These are phyloP conservation scores for Carcina quercana DNA, from an alignment of 2,888 invertebrate genomes.

Conservation along the genomic window DNA sequence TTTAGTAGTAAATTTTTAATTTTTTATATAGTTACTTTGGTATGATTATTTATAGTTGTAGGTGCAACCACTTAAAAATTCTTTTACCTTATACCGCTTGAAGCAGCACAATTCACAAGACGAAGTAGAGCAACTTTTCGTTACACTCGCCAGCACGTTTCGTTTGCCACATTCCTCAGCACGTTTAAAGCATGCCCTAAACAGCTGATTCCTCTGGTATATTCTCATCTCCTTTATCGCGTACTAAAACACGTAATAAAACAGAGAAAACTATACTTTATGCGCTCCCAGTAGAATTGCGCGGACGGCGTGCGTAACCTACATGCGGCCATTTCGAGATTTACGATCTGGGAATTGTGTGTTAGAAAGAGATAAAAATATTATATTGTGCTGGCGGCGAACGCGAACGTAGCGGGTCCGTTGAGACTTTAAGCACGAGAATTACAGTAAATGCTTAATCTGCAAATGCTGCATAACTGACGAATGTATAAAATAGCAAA, in stretches of 20 bases:
- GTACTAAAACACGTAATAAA: conserved; percentile 67
- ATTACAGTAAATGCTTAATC: conserved; percentile 43
- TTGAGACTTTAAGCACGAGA: conserved; percentile 57
- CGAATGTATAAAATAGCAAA: neutral
- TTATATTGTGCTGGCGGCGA: conserved; percentile 62
- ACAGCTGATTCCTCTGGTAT: conserved; percentile 72
- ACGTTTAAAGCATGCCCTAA: conserved; percentile 72
- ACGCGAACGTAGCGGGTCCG: conserved; percentile 52
- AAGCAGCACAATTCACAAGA: too few relatives aligned
- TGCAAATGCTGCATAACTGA: conserved; percentile 19
- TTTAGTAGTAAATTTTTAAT: too few relatives aligned
- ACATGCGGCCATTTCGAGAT: conserved; percentile 76
- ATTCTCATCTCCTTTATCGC: conserved; percentile 70
- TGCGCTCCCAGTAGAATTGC: conserved; percentile 64
- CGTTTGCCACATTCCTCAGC: conserved; percentile 71
- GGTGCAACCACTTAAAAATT: too few relatives aligned
- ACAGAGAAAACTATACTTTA: conserved; percentile 74
- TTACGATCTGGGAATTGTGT: conserved; percentile 76
- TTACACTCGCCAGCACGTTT: conserved; percentile 53
- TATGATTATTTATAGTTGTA: too few relatives aligned
- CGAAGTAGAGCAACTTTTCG: conserved; percentile 50
- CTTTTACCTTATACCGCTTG: too few relatives aligned
- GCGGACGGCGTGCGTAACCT: conserved; percentile 74
- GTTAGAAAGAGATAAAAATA: conserved; percentile 71
- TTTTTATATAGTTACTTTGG: too few relatives aligned